phyloP scores from a whole-genome alignment of 1,140 invertebrate species.

The Temnothorax longispinosus region DNA sequence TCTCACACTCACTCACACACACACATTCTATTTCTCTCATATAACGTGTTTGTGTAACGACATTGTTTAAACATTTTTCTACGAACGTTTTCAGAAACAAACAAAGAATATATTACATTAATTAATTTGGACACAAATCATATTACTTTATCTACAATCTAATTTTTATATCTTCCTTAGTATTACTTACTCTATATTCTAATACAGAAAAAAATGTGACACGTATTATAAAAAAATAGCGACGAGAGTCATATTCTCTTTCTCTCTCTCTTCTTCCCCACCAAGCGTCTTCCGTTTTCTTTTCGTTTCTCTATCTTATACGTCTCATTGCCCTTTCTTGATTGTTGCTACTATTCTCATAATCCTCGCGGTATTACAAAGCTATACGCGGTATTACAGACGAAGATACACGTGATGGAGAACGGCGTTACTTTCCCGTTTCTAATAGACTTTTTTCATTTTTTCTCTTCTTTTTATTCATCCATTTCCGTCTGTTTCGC shows the following conservation, averaged over 20 bases:
- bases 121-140: conserved; percentile 69
- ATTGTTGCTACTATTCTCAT: neutral
- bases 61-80: conserved; percentile 46
- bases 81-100: conserved; percentile 48
- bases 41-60: conserved; percentile 43
- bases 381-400: conserved; percentile 8
- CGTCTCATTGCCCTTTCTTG: neutral
- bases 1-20: too few relatives aligned
- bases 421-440: conserved; percentile 8
- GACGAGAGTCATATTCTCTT: conserved; percentile 47
- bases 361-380: conserved; percentile 38
- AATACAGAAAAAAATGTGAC: conserved; percentile 64
- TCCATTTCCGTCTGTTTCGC: conserved; percentile 56
- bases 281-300: neutral
- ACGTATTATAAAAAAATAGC: conserved; percentile 62
- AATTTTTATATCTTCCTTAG: conserved; percentile 52
- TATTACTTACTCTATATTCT: conserved; percentile 44
- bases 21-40: neutral
- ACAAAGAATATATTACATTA: conserved; percentile 72
- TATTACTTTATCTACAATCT: conserved; percentile 60
- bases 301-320: conserved; percentile 16
- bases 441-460: conserved; percentile 54
- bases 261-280: neutral
- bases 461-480: conserved; percentile 18
- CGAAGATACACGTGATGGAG: conserved; percentile 35